Base-by-base conservation (phyloP, 2,797 vertebrate genomes). In the Trachurus trachurus region DNA sequence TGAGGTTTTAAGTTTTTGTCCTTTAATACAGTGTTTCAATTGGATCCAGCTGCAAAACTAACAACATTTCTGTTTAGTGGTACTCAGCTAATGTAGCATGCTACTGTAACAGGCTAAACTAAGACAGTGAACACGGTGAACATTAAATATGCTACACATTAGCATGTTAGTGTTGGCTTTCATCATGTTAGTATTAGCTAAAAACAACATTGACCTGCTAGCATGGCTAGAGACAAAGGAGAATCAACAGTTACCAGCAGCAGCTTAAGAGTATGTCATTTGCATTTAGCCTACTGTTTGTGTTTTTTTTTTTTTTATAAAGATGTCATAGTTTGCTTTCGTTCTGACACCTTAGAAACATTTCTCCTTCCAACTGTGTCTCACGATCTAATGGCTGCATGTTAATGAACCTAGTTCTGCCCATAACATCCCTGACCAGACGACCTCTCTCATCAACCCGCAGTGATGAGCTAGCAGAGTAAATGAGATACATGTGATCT, bases 401-500 rank as follows among this genome's bases (percentile, higher is more conserved):
- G 10, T 47, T 15, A 22, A 3, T 40, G 21, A 56, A 7, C 29
- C 7, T 37, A n/a, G 60, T 42, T 52, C 15, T 19, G 53, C 40
- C 9, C 19, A 31, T 31, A 40, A 54, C 37, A 52, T 59, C 19
- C 7, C 52, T 45, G 31, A 66, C 16, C 29, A 72, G 59, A 49
- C 3, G 1, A 37, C 39, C 31, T 68, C 59, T 56, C 60, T 71
- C 21, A 53, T 73, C 52, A 59, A 62, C 47, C 70, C 59, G 26
- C 63, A 53, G 53, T 44, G 59, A 9, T 31, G 67, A 72, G 56
- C 2, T 37, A 42, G 40, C 53, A 57, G 57, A 58, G 57, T 61
- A 37, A 63, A 73, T 62, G 22, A 61, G 62, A 74, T 53, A 72
- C 6, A 40, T 67, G 69, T 69, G 70, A 34, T 34, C n/a, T 4